Evolutionary conservation across 1,140 invertebrate genomes (phyloP).

Genomic region (Cydia splendana): DNA sequence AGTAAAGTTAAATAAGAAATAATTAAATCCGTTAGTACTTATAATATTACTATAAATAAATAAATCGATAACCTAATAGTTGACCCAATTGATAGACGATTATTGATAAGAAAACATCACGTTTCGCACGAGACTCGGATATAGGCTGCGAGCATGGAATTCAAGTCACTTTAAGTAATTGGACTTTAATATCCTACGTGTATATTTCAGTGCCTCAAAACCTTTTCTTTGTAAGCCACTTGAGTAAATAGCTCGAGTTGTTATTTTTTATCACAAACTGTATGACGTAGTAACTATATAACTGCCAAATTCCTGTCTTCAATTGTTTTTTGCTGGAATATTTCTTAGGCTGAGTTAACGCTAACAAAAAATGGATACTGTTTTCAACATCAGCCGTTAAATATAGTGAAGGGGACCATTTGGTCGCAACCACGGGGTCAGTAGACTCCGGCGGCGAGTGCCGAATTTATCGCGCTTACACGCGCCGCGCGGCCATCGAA

Average conservation of each 20-base stretch:
- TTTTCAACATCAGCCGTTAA: constrained; percentile 48
- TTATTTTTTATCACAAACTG: constrained; percentile 3
- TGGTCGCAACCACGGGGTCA: constrained; percentile 77
- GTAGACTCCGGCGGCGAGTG: constrained; percentile 69
- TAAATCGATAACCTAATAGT: neutral
- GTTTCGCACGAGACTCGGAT: constrained; percentile 14
- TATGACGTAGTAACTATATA: neutral
- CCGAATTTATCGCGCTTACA: constrained; percentile 76
- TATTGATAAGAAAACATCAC: constrained; percentile 3
- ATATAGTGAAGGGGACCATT: constrained; percentile 76
- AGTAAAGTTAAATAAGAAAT: neutral
- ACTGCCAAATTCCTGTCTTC: constrained; percentile 15
- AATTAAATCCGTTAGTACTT: neutral
- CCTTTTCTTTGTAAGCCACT: neutral
- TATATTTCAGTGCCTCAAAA: neutral
- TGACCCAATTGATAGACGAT: neutral
- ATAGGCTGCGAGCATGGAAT: neutral
- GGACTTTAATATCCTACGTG: neutral
- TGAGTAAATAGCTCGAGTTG: neutral
- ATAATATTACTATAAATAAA: neutral
- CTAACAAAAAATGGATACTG: constrained; percentile 32
- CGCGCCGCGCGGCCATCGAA: constrained; percentile 68
- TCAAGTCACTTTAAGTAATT: neutral
- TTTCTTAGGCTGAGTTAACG: constrained; percentile 25
- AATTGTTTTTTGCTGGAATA: constrained; percentile 31